Percentiles rank a stretch among this genome's conserved stretches.
These are phyloP conservation scores for Isichthys henryi DNA, from an alignment of 2,113 vertebrate genomes.

Conservation along the genomic window DNA sequence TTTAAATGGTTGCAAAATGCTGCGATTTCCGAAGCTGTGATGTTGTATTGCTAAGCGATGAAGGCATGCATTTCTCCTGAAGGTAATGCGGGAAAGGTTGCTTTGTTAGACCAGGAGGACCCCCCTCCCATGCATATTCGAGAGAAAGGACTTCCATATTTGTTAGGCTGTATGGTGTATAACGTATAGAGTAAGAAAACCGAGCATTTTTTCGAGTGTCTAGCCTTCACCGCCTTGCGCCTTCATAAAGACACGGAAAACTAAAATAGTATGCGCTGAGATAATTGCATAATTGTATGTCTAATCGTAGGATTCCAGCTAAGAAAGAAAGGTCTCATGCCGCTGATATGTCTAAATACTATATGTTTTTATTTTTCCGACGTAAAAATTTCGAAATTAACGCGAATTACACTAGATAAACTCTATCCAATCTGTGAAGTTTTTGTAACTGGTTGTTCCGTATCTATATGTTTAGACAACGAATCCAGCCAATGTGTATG, in stretches of 20 bases:
- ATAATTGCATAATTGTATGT: not conserved
- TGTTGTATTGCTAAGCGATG: not conserved
- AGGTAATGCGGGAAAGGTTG: not conserved
- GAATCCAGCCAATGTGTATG: not conserved
- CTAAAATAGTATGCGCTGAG: not conserved
- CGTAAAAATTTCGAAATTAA: not conserved
- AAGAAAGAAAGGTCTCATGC: not conserved
- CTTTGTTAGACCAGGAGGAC: not conserved
- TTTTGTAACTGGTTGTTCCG: not conserved
- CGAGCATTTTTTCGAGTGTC: not conserved
- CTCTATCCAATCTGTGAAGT: not conserved
- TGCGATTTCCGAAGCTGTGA: not conserved
- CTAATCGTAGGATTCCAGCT: not conserved
- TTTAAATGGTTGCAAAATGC: not conserved
- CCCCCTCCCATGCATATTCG: not conserved
- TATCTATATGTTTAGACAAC: not conserved
- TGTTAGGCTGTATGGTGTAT: not conserved
- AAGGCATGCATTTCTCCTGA: not conserved
- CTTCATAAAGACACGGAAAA: not conserved
- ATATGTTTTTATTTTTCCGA: not conserved
- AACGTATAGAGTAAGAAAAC: not conserved
- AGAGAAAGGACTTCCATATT: slow-evolving; percentile 7
- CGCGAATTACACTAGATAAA: not conserved
- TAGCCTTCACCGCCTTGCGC: not conserved
- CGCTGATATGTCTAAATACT: not conserved